Evolutionary conservation across 2,797 vertebrate genomes (phyloP).

Genomic region (Leptodactylus fallax): DNA sequence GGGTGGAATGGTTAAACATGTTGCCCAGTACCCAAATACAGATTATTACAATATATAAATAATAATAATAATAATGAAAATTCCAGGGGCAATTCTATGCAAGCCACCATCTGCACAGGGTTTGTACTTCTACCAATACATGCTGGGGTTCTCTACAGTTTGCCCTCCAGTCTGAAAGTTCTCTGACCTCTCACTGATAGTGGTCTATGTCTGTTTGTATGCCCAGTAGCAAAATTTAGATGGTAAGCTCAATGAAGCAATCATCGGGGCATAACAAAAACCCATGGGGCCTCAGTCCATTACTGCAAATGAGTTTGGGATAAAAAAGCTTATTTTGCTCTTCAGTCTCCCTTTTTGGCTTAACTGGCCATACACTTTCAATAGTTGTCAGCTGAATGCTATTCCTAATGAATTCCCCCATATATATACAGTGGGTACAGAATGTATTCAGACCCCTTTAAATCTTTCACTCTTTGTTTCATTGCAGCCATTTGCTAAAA

Average conservation of each 20-base stretch:
- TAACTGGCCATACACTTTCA: neutral
- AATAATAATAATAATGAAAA: neutral
- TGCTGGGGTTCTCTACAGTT: neutral
- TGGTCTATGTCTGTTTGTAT: neutral
- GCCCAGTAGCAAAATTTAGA: neutral
- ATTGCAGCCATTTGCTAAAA: too few species aligned
- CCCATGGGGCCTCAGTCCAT: neutral
- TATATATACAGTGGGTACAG: too few species aligned
- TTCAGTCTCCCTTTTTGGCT: neutral
- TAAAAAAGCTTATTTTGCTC: neutral
- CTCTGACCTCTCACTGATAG: neutral
- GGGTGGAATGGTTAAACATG: neutral
- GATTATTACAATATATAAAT: neutral
- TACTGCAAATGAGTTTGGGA: neutral
- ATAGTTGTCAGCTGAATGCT: too few species aligned
- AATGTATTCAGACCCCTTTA: too few species aligned
- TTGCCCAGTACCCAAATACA: neutral
- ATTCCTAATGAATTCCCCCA: too few species aligned
- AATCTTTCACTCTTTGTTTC: too few species aligned
- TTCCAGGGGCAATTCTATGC: neutral
- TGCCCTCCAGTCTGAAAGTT: neutral
- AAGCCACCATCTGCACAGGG: neutral
- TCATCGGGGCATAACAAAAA: neutral
- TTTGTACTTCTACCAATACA: neutral
- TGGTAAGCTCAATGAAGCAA: neutral